Base-by-base conservation (phyloP, 2,797 vertebrate species). In the Melanotaenia maccullochi region DNA sequence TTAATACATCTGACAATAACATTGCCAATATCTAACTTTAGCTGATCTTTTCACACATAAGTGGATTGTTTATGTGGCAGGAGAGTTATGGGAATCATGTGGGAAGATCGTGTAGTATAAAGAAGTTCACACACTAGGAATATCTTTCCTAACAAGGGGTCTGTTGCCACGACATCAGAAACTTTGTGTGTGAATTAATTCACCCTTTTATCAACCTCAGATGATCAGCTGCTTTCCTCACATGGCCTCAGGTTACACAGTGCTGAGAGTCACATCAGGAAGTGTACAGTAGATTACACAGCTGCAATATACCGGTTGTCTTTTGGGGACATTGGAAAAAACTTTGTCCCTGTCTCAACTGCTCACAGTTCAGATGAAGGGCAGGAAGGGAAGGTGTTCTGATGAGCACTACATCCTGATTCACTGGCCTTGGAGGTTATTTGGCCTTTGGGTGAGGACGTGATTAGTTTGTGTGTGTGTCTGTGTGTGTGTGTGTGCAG, bases 371-470 rank as follows among this genome's bases (percentile, higher is more conserved):
- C 59, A 76, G 16, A 60, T 2, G 36, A 49, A 56, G 74, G 59
- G 61, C 68, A 75, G 73, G 71, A 79, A 69, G 44, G 60, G 25
- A 67, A 12, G 28, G 49, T 47, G 75, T 73, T 32, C 13, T 32
- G 51, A 60, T 59, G 74, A 56, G 62, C 64, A 38, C 18, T 35
- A 7, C 24, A 5, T 69, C 66, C 74, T 76, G 66, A 73, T 78
- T 77, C 2, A 5, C 38, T 13, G 28, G 20, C 30, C 22, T n/a
- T 64, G n/a, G 40, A 60, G 55, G 47, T 82, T 25, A 60, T 75
- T 69, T 68, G 59, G 35, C 75, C 54, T 60, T 40, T 30, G 54
- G 69, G 47, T 78, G 60, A 47, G 60, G 33, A 65, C 58, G 44
- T 5, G 55, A 61, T 63, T 22, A 76, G 49, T 71, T 35, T 64